These are phyloP conservation scores for Drosophila emarginata DNA, from an alignment of 2,888 invertebrate species.

Conservation along the genomic window DNA sequence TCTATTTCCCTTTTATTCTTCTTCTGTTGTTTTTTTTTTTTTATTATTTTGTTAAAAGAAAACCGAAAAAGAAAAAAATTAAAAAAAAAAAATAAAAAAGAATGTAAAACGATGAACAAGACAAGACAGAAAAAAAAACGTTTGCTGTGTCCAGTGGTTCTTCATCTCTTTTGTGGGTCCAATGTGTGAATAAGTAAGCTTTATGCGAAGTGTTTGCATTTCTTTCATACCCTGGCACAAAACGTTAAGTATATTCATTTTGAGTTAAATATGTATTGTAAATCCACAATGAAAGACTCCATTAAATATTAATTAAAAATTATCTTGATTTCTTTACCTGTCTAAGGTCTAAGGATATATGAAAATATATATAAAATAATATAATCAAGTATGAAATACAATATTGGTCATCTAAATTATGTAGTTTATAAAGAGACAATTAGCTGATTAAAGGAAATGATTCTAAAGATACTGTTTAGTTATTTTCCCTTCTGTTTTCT, in stretches of 20 bases:
- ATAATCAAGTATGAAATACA: too few relatives aligned
- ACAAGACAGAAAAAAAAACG: constrained; percentile 30
- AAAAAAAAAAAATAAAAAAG: not conserved
- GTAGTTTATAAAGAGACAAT: too few relatives aligned
- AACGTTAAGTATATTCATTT: not conserved
- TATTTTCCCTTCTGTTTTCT: too few relatives aligned
- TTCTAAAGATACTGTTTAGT: too few relatives aligned
- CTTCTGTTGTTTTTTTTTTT: not conserved
- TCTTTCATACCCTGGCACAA: not conserved
- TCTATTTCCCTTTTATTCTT: constrained; percentile 22
- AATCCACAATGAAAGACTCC: too few relatives aligned
- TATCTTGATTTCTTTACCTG: too few relatives aligned
- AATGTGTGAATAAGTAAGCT: constrained; percentile 71
- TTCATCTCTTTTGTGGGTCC: constrained; percentile 22
- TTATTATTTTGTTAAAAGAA: constrained; percentile 37
- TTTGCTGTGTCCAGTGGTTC: constrained; percentile 37
- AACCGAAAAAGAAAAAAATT: constrained; percentile 34
- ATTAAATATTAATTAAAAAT: too few relatives aligned
- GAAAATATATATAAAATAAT: too few relatives aligned
- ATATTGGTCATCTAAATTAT: too few relatives aligned
- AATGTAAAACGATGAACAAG: constrained; percentile 1
- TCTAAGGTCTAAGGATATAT: too few relatives aligned
- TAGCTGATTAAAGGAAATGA: too few relatives aligned
- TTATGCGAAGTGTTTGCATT: constrained; percentile 49
- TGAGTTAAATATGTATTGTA: not conserved